Percentiles rank a stretch among this genome's conserved stretches.
Evolutionary conservation across 2,888 invertebrate genomes (phyloP).

Genomic region (Timandra comae): DNA sequence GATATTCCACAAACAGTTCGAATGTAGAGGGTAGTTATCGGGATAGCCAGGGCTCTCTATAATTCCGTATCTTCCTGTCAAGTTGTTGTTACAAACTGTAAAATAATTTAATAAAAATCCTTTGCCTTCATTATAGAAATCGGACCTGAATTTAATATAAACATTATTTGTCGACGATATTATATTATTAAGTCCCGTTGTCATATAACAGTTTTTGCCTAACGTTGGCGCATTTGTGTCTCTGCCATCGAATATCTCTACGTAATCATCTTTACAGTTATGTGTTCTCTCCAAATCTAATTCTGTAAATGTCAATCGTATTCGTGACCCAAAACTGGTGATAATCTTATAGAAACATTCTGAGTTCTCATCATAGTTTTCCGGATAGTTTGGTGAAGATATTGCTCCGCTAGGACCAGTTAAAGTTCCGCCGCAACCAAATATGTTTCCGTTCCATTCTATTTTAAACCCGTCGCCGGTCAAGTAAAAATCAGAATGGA

Average conservation of each 20-base stretch:
- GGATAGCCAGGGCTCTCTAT: slow-evolving; percentile 94
- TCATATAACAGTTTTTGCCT: slow-evolving; percentile 79
- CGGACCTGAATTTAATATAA: slow-evolving; percentile 84
- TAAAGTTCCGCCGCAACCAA: slow-evolving; percentile 89
- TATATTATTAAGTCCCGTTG: slow-evolving; percentile 57
- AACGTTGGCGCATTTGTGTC: slow-evolving; percentile 70
- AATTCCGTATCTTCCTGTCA: slow-evolving; percentile 82
- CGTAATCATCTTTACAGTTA: slow-evolving; percentile 81
- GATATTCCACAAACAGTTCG: slow-evolving; percentile 87
- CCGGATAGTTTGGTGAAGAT: slow-evolving; percentile 91
- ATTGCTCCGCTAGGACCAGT: slow-evolving; percentile 83
- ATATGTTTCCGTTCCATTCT: slow-evolving; percentile 59
- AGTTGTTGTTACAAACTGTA: slow-evolving; percentile 81
- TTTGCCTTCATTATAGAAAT: slow-evolving; percentile 77
- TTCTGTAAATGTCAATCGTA: slow-evolving; percentile 81
- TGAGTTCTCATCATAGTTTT: slow-evolving; percentile 80
- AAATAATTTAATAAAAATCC: slow-evolving; percentile 88
- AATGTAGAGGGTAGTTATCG: slow-evolving; percentile 73
- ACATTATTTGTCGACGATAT: slow-evolving; percentile 79
- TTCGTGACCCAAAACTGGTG: slow-evolving; percentile 82
- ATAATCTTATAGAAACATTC: slow-evolving; percentile 89
- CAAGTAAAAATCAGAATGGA: slow-evolving; percentile 83
- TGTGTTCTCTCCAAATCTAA: slow-evolving; percentile 80
- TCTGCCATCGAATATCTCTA: slow-evolving; percentile 82
- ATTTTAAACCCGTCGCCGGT: slow-evolving; percentile 81